phyloP scores from a whole-genome alignment of 1,140 invertebrate species.

The Leptopilina clavipes region DNA sequence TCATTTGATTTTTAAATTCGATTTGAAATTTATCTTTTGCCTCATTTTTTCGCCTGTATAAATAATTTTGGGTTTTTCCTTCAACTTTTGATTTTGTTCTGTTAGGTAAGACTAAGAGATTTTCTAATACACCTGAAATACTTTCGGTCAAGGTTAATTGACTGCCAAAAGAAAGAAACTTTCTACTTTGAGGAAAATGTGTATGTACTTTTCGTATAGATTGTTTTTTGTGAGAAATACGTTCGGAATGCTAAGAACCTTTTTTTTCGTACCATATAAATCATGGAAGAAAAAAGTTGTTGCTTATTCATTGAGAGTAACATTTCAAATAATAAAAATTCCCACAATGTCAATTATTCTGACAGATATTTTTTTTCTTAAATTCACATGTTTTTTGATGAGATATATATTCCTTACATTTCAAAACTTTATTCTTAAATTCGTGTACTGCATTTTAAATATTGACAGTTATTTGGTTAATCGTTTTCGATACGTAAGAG shows the following conservation, averaged over 20 bases:
- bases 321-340: neutral
- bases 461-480: too few species aligned
- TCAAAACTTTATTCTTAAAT: neutral
- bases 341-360: neutral
- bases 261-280: neutral
- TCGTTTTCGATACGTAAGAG: too few species aligned
- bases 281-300: neutral
- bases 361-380: neutral
- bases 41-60: too few species aligned
- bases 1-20: too few species aligned
- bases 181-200: neutral
- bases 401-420: neutral
- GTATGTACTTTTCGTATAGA: neutral
- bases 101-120: neutral
- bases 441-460: neutral
- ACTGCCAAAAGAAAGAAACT: neutral
- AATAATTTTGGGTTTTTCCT: neutral
- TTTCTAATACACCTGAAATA: neutral
- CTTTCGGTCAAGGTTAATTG: slow-evolving; percentile 6
- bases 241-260: neutral
- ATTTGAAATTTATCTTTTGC: too few species aligned
- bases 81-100: neutral
- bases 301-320: neutral
- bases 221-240: neutral
- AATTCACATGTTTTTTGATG: neutral